phyloP scores from a whole-genome alignment of 2,113 vertebrate species.

The Cephalopterus ornatus region DNA sequence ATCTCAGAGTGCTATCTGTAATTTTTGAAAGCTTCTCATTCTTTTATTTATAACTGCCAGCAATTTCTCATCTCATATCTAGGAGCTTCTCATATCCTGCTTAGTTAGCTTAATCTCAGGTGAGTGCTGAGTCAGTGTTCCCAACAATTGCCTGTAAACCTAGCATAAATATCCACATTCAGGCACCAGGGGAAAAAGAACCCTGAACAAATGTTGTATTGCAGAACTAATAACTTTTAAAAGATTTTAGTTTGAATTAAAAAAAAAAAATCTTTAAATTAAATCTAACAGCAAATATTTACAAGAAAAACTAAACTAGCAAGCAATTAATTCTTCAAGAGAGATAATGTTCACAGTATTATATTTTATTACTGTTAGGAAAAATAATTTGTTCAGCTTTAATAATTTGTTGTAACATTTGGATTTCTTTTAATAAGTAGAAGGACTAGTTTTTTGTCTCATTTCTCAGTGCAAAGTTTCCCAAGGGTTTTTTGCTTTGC shows the following conservation, averaged over 20 bases:
- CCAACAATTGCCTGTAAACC: neutral
- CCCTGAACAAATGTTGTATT: neutral
- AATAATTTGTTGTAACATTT: neutral
- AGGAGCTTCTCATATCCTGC: neutral
- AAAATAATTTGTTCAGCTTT: neutral
- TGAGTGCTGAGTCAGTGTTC: neutral
- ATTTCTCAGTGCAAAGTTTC: neutral
- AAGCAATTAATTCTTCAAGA: neutral
- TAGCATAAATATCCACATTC: neutral
- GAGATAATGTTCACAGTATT: neutral
- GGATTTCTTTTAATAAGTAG: neutral
- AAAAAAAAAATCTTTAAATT: neutral
- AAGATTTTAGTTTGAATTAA: neutral
- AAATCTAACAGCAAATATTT: neutral
- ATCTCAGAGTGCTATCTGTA: neutral
- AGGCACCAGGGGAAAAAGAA: neutral
- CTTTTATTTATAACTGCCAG: neutral
- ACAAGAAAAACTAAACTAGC: neutral
- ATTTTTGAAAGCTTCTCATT: neutral
- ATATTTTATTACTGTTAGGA: neutral
- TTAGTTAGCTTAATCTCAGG: neutral
- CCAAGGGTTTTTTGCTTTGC: rapidly evolving
- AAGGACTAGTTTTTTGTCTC: neutral
- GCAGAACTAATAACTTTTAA: neutral
- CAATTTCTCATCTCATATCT: rapidly evolving